A percentile compares a stretch with the other conserved stretches of the same genome.
These are phyloP conservation scores for Synanthedon andrenaeformis DNA, from an alignment of 2,888 invertebrate genomes.

Conservation along the genomic window DNA sequence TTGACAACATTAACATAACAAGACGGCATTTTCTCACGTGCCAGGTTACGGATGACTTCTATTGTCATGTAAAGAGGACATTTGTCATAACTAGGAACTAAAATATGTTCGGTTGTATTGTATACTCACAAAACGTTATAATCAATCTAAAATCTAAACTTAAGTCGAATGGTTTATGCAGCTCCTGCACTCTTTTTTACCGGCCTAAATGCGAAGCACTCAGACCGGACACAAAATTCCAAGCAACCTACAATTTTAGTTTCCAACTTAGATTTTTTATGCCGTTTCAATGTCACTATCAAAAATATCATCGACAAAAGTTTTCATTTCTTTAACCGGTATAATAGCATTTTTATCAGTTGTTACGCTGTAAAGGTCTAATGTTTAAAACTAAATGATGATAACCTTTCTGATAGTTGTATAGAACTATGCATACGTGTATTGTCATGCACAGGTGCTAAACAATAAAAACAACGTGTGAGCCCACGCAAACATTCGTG, in stretches of 20 bases:
- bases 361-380: background rate
- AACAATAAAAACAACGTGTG: conserved; percentile 22
- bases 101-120: no score
- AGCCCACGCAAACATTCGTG: conserved; percentile 34
- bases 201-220: background rate
- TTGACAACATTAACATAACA: conserved; percentile 42
- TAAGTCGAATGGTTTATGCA: no score
- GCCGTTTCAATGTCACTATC: no score
- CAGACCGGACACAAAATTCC: background rate
- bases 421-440: conserved; percentile 9
- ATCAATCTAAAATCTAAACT: background rate
- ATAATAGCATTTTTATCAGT: no score
- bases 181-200: no score
- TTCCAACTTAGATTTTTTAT: no score
- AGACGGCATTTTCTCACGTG: conserved; percentile 30
- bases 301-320: no score
- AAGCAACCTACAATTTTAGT: no score
- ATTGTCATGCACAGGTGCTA: conserved; percentile 22
- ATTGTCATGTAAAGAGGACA: conserved; percentile 50
- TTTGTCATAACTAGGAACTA: conserved; percentile 37
- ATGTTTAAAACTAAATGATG: conserved; percentile 11
- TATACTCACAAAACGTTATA: background rate
- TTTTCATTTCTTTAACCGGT: no score
- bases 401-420: conserved; percentile 33
- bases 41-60: conserved; percentile 13